Percentiles rank a stretch among this genome's conserved stretches.
phyloP scores from a whole-genome alignment of 1,140 invertebrate species.

The Fopius arisanus region DNA sequence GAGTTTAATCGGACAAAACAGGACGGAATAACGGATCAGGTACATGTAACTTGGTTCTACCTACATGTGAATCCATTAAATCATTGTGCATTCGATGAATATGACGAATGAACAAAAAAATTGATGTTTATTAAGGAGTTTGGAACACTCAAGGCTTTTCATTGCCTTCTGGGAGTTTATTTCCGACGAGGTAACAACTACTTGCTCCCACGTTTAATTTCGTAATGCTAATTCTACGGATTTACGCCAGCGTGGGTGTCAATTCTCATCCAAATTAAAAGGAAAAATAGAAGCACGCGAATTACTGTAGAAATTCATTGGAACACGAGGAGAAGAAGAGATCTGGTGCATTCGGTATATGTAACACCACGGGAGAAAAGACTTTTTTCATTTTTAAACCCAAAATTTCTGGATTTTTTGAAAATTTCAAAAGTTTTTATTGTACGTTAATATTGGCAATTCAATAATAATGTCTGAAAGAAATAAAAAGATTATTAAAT shows the following conservation, averaged over 20 bases:
- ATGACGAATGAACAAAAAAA: background rate
- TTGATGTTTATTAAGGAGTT: background rate
- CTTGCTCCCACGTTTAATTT: constrained; percentile 22
- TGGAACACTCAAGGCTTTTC: background rate
- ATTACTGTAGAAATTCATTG: background rate
- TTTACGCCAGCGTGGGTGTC: background rate
- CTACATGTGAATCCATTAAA: background rate
- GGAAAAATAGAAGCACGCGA: background rate
- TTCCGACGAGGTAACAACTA: background rate
- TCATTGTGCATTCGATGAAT: background rate
- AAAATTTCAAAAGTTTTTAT: no score
- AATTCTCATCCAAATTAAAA: background rate
- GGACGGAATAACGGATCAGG: background rate
- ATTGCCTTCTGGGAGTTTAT: constrained; percentile 1
- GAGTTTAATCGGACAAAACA: background rate
- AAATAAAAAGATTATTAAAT: no score
- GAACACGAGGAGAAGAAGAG: background rate
- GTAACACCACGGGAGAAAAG: no score
- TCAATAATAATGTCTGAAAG: no score
- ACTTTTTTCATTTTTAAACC: no score
- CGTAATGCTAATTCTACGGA: constrained; percentile 2
- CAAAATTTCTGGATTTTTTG: no score
- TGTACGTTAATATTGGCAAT: no score
- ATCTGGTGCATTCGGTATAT: no score
- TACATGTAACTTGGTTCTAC: background rate